Percentiles rank a stretch among this genome's conserved stretches.
Evolutionary conservation across 2,797 vertebrate species (phyloP).

Genomic region (Tiaroga cobitis): DNA sequence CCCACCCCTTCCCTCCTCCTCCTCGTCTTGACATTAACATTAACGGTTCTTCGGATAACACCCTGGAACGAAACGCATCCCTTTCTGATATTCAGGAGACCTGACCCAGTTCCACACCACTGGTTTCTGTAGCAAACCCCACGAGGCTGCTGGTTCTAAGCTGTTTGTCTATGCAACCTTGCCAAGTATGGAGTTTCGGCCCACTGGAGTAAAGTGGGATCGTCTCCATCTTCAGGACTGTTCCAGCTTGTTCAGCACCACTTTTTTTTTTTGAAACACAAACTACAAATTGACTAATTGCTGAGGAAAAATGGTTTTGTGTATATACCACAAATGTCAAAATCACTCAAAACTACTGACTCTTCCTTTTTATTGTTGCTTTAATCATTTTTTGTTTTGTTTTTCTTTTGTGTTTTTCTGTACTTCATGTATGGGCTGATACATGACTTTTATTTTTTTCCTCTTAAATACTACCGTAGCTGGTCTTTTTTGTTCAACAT

Average conservation of each 20-base stretch:
- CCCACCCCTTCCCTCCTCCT: conserved; percentile 93
- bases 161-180: conserved; percentile 99
- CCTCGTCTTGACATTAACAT: conserved; percentile 88
- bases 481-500: conserved; percentile 88
- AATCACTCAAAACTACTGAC: conserved; percentile 96
- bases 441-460: conserved; percentile 68
- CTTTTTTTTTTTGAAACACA: conserved; percentile 78
- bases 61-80: conserved; percentile 69
- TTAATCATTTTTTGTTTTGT: conserved; percentile 80
- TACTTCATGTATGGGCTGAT: conserved; percentile 79
- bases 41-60: conserved; percentile 83
- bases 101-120: conserved; percentile 91
- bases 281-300: conserved; percentile 69
- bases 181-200: conserved; percentile 87
- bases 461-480: conserved; percentile 85
- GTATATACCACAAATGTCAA: conserved; percentile 93
- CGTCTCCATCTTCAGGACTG: conserved; percentile 79
- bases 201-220: conserved; percentile 82
- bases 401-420: conserved; percentile 83
- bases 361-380: conserved; percentile 78
- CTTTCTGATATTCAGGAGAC: conserved; percentile 98
- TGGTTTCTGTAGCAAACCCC: conserved; percentile 94
- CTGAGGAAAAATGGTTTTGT: conserved; percentile 84
- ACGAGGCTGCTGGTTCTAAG: conserved; percentile 97
- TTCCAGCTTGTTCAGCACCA: conserved; percentile 89